phyloP scores from a whole-genome alignment of 2,888 invertebrate genomes.

The Trisateles emortualis region DNA sequence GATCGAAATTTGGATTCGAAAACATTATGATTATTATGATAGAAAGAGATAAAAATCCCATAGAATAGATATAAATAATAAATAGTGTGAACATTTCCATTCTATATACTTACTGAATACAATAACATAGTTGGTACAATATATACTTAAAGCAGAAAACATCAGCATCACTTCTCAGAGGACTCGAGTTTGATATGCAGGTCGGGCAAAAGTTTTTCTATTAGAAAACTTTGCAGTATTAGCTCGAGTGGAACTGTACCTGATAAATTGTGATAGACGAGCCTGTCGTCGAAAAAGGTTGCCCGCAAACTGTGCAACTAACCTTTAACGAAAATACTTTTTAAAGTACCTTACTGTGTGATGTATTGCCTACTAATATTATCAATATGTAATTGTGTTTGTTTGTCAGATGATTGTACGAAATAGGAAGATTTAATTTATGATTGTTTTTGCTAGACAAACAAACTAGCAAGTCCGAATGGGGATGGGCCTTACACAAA shows the following conservation, averaged over 20 bases:
- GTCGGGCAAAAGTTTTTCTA: conserved; percentile 19
- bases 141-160: not conserved
- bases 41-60: too few relatives aligned
- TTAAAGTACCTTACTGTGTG: not conserved
- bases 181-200: conserved; percentile 17
- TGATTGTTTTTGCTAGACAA: too few relatives aligned
- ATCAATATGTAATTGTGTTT: too few relatives aligned
- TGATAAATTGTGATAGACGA: conserved; percentile 22
- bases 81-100: too few relatives aligned
- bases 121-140: not conserved
- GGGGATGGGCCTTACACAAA: too few relatives aligned
- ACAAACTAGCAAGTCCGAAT: too few relatives aligned
- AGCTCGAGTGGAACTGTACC: conserved; percentile 20
- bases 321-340: conserved; percentile 2
- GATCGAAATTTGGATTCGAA: too few relatives aligned
- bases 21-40: too few relatives aligned
- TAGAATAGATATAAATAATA: too few relatives aligned
- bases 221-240: conserved; percentile 25
- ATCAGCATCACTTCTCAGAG: conserved; percentile 3
- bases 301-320: conserved; percentile 13
- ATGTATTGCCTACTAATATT: too few relatives aligned
- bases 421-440: too few relatives aligned
- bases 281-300: conserved; percentile 13
- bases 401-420: too few relatives aligned
- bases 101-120: not conserved